These are phyloP conservation scores for Heterodera carotae DNA, from an alignment of 1,140 invertebrate species.

Conservation along the genomic window DNA sequence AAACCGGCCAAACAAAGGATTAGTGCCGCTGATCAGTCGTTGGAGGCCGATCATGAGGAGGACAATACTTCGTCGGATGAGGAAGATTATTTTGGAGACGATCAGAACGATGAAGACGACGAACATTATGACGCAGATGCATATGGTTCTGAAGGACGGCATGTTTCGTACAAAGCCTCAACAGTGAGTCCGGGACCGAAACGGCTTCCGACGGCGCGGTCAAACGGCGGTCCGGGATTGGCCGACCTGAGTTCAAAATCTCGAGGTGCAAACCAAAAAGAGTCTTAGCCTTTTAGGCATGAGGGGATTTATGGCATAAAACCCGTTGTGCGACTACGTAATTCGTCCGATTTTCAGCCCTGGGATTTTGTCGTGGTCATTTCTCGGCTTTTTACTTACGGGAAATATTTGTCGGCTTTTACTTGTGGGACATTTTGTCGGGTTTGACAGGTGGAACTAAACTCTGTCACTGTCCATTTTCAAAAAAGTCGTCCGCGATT, in stretches of 20 bases:
- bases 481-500: too few species aligned
- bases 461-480: too few species aligned
- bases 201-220: neutral
- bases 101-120: slow-evolving; percentile 6
- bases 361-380: too few species aligned
- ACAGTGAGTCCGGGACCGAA: neutral
- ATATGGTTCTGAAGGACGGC: neutral
- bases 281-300: too few species aligned
- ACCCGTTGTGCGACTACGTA: too few species aligned
- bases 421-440: too few species aligned
- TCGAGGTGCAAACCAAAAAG: neutral
- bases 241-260: slow-evolving; percentile 4
- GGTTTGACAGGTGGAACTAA: too few species aligned
- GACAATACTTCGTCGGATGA: neutral
- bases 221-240: neutral
- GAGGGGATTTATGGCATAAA: too few species aligned
- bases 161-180: neutral
- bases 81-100: neutral
- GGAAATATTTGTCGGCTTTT: too few species aligned
- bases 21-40: neutral
- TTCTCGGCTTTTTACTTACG: too few species aligned
- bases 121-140: neutral
- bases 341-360: too few species aligned
- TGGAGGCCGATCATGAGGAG: neutral
- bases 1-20: neutral